phyloP scores from a whole-genome alignment of 1,140 invertebrate species.

The Brachionus asplanchnoidis region DNA sequence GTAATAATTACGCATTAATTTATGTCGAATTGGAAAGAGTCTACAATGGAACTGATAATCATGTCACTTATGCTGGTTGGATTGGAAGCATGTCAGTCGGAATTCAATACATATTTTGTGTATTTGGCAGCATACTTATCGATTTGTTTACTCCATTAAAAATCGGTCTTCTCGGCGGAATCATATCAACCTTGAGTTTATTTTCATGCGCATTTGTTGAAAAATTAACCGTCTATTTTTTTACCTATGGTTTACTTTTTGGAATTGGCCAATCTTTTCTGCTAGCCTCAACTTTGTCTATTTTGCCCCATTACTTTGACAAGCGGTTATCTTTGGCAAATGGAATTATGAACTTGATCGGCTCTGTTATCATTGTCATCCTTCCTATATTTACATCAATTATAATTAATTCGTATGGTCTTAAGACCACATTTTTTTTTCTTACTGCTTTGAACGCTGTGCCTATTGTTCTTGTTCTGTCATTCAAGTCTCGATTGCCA shows the following conservation, averaged over 20 bases:
- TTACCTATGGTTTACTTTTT: slow-evolving; percentile 10
- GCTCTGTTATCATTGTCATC: background rate
- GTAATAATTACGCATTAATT: slow-evolving; percentile 32
- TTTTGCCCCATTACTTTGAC: slow-evolving; percentile 37
- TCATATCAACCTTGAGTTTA: background rate
- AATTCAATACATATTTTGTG: slow-evolving; percentile 35
- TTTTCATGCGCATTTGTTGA: slow-evolving; percentile 5
- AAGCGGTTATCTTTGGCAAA: slow-evolving; percentile 2
- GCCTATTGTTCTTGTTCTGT: background rate
- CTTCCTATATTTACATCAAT: slow-evolving; percentile 30
- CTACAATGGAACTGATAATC: slow-evolving; percentile 33
- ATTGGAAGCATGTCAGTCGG: slow-evolving; percentile 4
- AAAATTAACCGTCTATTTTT: slow-evolving; percentile 6
- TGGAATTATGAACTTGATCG: slow-evolving; percentile 36
- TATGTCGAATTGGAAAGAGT: slow-evolving; percentile 28
- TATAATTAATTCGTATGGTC: background rate
- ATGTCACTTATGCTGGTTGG: slow-evolving; percentile 24
- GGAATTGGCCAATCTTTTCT: slow-evolving; percentile 26
- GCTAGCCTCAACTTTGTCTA: background rate
- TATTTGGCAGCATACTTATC: background rate
- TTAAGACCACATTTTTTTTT: slow-evolving; percentile 18
- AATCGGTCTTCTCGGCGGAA: background rate
- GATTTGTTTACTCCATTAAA: background rate
- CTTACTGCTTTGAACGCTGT: background rate
- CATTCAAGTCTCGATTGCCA: background rate